Conservation (phyloP, 1,140 invertebrate genomes). For the Drosophila kanapiae region DNA sequence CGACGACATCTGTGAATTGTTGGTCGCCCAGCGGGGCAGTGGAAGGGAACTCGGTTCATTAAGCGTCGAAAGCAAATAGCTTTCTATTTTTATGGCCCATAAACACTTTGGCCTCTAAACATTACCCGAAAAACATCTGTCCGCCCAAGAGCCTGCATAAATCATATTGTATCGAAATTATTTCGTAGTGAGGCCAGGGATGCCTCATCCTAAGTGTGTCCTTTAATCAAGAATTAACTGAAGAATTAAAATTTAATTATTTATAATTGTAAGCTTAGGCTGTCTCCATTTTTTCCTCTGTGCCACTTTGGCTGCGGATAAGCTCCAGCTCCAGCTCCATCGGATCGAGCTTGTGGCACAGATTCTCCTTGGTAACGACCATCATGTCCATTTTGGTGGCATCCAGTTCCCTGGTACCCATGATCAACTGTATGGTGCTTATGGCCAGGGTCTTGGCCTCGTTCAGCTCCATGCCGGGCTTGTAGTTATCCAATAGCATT, state of each 20-base stretch:
- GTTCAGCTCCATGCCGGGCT: neutral
- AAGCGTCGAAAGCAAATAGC: constrained; percentile 19
- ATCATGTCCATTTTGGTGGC: neutral
- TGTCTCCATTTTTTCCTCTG: no score
- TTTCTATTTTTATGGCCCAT: constrained; percentile 33
- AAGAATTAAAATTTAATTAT: no score
- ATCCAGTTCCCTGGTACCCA: no score
- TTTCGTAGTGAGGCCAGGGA: neutral
- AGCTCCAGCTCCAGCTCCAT: neutral
- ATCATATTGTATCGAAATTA: neutral
- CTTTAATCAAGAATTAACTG: no score
- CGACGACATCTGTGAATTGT: constrained; percentile 36
- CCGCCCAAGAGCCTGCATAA: neutral
- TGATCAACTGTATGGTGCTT: neutral
- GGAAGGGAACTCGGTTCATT: neutral
- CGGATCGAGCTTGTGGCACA: neutral
- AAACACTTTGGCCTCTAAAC: constrained; percentile 31
- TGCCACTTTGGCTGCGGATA: no score
- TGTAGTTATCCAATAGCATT: neutral
- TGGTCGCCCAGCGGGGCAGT: neutral
- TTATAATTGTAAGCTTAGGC: no score
- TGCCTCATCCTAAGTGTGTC: no score
- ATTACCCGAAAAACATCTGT: constrained; percentile 13
- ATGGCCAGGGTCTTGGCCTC: neutral
- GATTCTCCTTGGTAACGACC: neutral